phyloP scores from a whole-genome alignment of 64 coral and sea anemone species.

The Porites lutea region DNA sequence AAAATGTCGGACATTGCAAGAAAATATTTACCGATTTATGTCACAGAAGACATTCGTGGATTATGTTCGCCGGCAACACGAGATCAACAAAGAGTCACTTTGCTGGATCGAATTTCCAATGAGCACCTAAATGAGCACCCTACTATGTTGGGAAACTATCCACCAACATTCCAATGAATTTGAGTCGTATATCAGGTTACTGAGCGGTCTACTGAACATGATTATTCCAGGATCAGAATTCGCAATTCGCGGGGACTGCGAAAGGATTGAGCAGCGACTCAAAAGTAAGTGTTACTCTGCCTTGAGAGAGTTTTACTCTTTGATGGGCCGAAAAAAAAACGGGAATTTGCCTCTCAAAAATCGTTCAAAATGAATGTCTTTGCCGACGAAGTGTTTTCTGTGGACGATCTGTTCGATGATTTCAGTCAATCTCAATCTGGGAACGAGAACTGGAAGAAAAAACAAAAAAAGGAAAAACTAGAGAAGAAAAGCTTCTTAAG shows the following conservation, averaged over 20 bases:
- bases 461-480: background rate
- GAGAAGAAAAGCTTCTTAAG: background rate
- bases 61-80: background rate
- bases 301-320: background rate
- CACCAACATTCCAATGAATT: background rate
- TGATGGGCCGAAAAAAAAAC: background rate
- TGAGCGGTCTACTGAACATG: background rate
- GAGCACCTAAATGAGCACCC: no score
- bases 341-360: no score
- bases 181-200: background rate
- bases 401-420: background rate
- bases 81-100: background rate
- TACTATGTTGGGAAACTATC: conserved; percentile 7
- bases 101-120: background rate
- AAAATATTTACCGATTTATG: background rate
- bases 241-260: background rate
- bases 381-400: background rate
- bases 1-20: background rate
- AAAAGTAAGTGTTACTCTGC: background rate
- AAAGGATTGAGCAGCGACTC: background rate
- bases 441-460: conserved; percentile 8
- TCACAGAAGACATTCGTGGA: background rate
- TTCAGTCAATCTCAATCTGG: background rate
- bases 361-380: no score
- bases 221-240: background rate